phyloP scores from a whole-genome alignment of 1,140 invertebrate species.

The Leptopilina clavipes region DNA sequence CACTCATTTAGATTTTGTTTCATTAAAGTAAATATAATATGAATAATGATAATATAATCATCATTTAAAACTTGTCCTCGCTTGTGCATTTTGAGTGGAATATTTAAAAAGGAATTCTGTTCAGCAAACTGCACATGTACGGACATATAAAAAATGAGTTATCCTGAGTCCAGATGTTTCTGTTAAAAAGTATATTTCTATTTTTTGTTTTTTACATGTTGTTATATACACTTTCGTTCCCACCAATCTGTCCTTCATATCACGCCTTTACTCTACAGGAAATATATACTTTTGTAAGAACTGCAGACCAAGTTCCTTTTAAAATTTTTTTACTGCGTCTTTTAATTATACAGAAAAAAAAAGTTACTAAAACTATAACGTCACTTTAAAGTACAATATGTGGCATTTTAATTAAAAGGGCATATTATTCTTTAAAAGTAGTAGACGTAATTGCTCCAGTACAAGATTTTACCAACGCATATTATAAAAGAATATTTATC shows the following conservation, averaged over 20 bases:
- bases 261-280: background rate
- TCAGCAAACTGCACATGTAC: no score
- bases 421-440: background rate
- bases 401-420: background rate
- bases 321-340: background rate
- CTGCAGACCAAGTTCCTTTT: background rate
- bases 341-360: background rate
- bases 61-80: no score
- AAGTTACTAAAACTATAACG: background rate
- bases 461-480: no score
- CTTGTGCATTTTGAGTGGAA: no score
- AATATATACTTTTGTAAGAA: background rate
- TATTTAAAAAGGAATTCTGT: no score
- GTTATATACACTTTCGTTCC: background rate
- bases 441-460: no score
- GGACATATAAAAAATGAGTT: background rate
- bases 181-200: background rate
- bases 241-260: constrained; percentile 1
- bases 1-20: no score
- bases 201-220: background rate
- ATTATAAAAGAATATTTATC: no score
- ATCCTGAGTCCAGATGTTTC: background rate
- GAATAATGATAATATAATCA: no score
- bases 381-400: background rate
- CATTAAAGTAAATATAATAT: no score